Base-by-base conservation (phyloP, 1,140 invertebrate genomes). In the Drosophila grimshawi region DNA sequence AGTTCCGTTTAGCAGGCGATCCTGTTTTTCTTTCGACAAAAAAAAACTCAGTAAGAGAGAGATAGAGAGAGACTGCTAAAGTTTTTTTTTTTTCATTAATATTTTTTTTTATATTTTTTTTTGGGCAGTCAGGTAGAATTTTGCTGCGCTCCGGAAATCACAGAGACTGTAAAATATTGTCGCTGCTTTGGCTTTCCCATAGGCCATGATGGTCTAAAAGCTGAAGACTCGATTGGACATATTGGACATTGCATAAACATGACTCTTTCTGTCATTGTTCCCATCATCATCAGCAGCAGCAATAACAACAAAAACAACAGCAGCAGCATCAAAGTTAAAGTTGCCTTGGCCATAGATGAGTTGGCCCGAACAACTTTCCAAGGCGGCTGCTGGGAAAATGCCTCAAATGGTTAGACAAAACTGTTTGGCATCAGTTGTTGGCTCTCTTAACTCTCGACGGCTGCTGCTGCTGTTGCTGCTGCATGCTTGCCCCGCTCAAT, bases 1-100 rank as follows among this genome's bases (percentile, higher is more conserved):
- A 81, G 80, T 85, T 85, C 81, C 81, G 80, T 83, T 83, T 70
- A 57, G 67, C 55, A 68, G 53, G 45, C 46, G 66, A 74, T 86
- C 78, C 76, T 79, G 75, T 79, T 69, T 76, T 63, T 57, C 11
- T 52, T 53, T 4, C 6, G 10, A 43, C 3, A 39, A 55, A n/a
- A 41, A n/a, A 43, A n/a, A 10, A 29, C 5, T 48, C 5, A 62
- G 10, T 5, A 6, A 61, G 5, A 19, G 37, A 64, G 37, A 33
- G 41, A 29, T 45, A 37, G 5, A 39, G 45, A 27, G 45, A 48
- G 45, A 48, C 41, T 43, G 41, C 3, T n/a, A 43, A 43, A 11
- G 41, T 43, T 39, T 55, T 7, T 37, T 7, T 37, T 56, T 1
- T 43, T 56, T 55, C 6, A 11, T 8, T 57, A 5, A 32, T 45